Conservation (phyloP, 2,113 vertebrate genomes). For the Phaethon lepturus region DNA sequence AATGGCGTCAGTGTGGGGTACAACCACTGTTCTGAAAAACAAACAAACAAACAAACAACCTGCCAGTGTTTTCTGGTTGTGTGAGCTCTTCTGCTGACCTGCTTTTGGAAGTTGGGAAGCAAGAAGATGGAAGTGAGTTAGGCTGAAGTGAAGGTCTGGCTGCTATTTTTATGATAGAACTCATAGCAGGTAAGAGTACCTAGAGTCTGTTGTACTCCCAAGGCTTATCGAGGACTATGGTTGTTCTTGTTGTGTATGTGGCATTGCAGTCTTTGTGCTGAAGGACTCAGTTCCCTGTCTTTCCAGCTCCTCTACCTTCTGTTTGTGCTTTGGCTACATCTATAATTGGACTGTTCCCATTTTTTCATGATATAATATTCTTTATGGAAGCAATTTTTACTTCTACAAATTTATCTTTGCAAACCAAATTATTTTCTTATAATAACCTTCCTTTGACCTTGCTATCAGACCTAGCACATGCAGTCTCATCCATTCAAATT, state of each 20-base stretch:
- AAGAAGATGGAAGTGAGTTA: neutral
- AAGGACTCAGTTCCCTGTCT: neutral
- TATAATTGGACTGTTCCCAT: neutral
- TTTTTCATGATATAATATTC: neutral
- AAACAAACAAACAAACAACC: neutral
- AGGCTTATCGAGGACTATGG: neutral
- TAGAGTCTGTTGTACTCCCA: neutral
- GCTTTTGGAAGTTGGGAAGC: neutral
- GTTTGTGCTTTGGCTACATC: neutral
- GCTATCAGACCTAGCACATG: neutral
- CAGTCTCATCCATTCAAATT: neutral
- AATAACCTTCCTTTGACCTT: conserved; percentile 56
- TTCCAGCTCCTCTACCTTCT: neutral
- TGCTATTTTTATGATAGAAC: neutral
- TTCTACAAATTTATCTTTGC: neutral
- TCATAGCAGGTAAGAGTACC: neutral
- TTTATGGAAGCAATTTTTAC: neutral
- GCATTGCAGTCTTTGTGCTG: neutral
- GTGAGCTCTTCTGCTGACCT: neutral
- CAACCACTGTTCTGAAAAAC: neutral
- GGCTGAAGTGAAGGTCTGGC: neutral
- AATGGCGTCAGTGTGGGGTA: too few relatives aligned
- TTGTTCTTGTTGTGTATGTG: neutral
- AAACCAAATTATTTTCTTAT: neutral
- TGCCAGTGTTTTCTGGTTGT: neutral